Conservation (phyloP, 2,888 invertebrate species). For the Drosophila kokeensis region DNA sequence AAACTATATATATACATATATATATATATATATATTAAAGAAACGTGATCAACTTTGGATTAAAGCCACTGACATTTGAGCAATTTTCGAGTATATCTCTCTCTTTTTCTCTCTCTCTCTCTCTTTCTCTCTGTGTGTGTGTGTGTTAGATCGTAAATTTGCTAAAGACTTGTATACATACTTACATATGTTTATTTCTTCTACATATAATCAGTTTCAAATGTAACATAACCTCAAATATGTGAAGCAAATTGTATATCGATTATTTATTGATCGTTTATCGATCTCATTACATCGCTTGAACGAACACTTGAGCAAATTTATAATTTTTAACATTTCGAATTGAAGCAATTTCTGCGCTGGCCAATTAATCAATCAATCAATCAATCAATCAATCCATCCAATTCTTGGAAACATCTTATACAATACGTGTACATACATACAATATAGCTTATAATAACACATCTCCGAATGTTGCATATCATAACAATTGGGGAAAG, state of each 20-base stretch:
- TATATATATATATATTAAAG: conserved; percentile 3
- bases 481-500: conserved; percentile 14
- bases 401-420: conserved; percentile 13
- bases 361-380: not conserved
- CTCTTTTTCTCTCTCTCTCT: not conserved
- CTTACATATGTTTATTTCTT: conserved; percentile 6
- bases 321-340: conserved; percentile 29
- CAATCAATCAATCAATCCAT: not conserved
- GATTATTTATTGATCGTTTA: conserved; percentile 9
- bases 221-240: conserved; percentile 30
- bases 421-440: conserved; percentile 13
- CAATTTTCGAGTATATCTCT: conserved; percentile 32
- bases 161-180: conserved; percentile 26
- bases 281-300: conserved; percentile 33
- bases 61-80: conserved; percentile 31
- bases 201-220: conserved; percentile 16
- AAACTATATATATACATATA: not conserved
- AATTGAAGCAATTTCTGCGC: conserved; percentile 7
- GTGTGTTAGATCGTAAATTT: conserved; percentile 43
- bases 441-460: conserved; percentile 24
- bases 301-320: conserved; percentile 50
- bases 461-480: conserved; percentile 15
- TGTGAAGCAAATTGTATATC: conserved; percentile 2
- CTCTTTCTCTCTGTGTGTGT: not conserved
- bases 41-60: conserved; percentile 21